Evolutionary conservation across 2,888 invertebrate species (phyloP).

Genomic region (Clunio marinus): DNA sequence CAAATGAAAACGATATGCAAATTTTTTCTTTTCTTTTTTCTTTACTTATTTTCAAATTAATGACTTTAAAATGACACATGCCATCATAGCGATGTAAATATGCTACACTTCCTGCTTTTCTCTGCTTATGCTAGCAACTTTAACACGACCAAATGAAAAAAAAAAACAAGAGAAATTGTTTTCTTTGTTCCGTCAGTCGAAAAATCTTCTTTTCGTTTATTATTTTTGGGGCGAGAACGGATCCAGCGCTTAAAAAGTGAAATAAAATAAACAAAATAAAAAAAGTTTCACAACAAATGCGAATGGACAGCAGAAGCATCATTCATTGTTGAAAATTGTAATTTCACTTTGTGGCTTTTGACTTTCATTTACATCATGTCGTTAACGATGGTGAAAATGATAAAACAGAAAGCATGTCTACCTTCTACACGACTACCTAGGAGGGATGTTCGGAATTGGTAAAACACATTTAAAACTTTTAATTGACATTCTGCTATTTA

Average conservation of each 20-base stretch:
- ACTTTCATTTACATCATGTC: background rate
- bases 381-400: too few relatives aligned
- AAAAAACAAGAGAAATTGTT: constrained; percentile 9
- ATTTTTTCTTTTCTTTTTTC: constrained; percentile 24
- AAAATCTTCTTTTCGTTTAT: background rate
- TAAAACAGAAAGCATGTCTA: too few relatives aligned
- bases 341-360: background rate
- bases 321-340: constrained; percentile 13
- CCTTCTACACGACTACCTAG: too few relatives aligned
- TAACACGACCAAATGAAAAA: background rate
- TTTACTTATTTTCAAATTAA: constrained; percentile 21
- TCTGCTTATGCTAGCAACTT: background rate
- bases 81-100: constrained; percentile 21
- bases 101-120: constrained; percentile 30
- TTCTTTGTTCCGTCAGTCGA: background rate
- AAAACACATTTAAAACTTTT: background rate
- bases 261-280: too few relatives aligned
- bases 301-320: background rate
- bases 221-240: background rate
- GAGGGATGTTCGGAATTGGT: too few relatives aligned
- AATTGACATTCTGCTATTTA: background rate
- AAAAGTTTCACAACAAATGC: constrained; percentile 9
- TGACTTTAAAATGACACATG: constrained; percentile 28
- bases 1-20: constrained; percentile 27
- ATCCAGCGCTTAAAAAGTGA: background rate